Base-by-base conservation (phyloP, 1,140 invertebrate species). In the Listronotus oregonensis region DNA sequence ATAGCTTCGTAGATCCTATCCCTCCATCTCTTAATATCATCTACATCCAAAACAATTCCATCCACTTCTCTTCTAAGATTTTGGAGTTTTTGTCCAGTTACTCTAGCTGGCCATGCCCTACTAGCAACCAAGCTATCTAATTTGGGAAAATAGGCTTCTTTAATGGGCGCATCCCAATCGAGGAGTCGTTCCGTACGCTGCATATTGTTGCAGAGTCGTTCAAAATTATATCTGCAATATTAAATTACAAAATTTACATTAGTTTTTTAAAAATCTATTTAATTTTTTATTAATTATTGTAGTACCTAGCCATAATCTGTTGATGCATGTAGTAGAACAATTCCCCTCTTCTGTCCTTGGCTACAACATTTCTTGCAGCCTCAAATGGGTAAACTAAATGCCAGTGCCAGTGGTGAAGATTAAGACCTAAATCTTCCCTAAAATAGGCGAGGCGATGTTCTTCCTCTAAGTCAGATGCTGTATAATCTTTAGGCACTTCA, bases 331-430 rank as follows among this genome's bases (percentile, higher is more conserved):
- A 90, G 69, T 89, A 91, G 80, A 91, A 91, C 0, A 91, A 80
- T 74, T 91, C 90, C 1, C 90, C 90, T 17, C 89, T 81, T 27
- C 89, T 77, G 78, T 91, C 87, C 76, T 89, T 89, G 70, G 82
- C 77, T 1, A 90, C 87, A 49, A 89, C 83, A 40, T 76, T 72
- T n/a, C 78, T 79, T 11, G 82, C 75, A 1, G 84, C 83, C 60
- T 87, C 85, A 72, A 87, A 88, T 1, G 90, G 90, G 73, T 92
- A 92, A 3, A 92, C 88, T 58, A 92, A 79, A 78, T 93, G 90
- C 90, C 86, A 90, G 78, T 94, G 91, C 92, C 92, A 95, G 72
- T 95, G 90, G 76, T 89, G 87, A 1, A 89, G 82, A 77, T 91
- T 91, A 72, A 65, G 32, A 10, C 87, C 87, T 47, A 84, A 75